Base-by-base conservation (phyloP, 2,113 vertebrate species). In the Microcebus griseorufus region DNA sequence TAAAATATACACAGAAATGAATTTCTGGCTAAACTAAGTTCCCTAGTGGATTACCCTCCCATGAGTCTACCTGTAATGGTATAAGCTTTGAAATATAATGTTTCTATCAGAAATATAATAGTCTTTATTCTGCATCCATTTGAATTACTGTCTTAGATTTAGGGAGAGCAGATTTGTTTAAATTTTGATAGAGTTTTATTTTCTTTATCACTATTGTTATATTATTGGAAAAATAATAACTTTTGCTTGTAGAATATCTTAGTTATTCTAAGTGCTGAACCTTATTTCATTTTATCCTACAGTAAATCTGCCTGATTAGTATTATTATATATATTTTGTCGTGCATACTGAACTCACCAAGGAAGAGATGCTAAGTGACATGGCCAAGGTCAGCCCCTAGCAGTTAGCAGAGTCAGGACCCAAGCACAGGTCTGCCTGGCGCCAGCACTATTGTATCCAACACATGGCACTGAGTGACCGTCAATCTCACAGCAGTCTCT, bases 1-100 rank as follows among this genome's bases (percentile, higher is more conserved):
- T 88, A 90, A 95, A 97, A 81, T 84, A 76, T 64, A n/a, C 32
- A 67, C 51, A 89, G 67, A 82, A 67, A 90, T 70, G 65, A 90
- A 39, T 88, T 92, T 93, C 65, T 64, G n/a, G 51, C n/a, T 88
- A 83, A 97, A 70, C 22, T 93, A 79, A 62, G 2, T 37, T 62
- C 72, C 78, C 1, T 0, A 80, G 42, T 73, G 48, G 45, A 93
- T 94, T 76, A 69, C 13, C 3, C 3, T 94, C 53, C 58, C 29
- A 34, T 60, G 55, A 86, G 79, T 81, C 25, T 83, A 58, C 25
- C 42, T 73, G 9, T 67, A 93, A 93, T 83, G 62, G 20, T 60
- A 22, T 86, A 67, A 81, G 86, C 65, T 94, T 67, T 84, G 88
- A 88, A 92, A 81, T 81, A 88, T 4, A 11, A 67, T 45, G 55